These are phyloP conservation scores for Drosophila funebris DNA, from an alignment of 1,140 invertebrate genomes.

Conservation along the genomic window DNA sequence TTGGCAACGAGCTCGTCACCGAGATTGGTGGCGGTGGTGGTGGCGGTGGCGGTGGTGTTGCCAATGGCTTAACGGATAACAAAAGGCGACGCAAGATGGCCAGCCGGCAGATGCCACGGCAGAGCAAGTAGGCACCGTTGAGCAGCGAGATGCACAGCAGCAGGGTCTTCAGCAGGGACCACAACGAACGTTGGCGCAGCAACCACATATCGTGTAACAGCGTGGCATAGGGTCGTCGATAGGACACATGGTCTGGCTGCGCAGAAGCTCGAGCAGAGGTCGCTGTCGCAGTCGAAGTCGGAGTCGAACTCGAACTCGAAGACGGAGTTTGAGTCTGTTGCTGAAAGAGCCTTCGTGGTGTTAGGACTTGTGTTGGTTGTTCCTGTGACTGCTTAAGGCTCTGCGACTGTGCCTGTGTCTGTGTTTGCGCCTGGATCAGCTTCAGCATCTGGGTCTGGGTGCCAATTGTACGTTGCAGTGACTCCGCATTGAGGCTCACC, in stretches of 20 bases:
- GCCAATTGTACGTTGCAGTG: neutral
- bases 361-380: no score
- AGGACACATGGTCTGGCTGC: no score
- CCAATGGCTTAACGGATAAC: neutral
- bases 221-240: neutral
- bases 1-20: neutral
- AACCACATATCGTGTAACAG: neutral
- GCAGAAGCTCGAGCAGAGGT: no score
- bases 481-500: neutral
- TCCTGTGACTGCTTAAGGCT: neutral
- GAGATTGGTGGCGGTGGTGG: neutral
- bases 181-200: neutral
- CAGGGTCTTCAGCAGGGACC: conserved; percentile 8
- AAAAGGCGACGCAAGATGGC: neutral
- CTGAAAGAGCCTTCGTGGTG: no score
- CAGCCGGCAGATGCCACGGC: neutral
- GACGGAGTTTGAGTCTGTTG: no score
- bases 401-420: neutral
- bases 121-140: conserved; percentile 9
- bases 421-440: neutral
- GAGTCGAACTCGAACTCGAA: neutral
- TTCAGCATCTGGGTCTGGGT: conserved; percentile 6
- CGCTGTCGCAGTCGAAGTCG: neutral
- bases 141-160: conserved; percentile 17
- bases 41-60: neutral